phyloP scores from a whole-genome alignment of 2,888 invertebrate genomes.

The Hemithea aestivaria region DNA sequence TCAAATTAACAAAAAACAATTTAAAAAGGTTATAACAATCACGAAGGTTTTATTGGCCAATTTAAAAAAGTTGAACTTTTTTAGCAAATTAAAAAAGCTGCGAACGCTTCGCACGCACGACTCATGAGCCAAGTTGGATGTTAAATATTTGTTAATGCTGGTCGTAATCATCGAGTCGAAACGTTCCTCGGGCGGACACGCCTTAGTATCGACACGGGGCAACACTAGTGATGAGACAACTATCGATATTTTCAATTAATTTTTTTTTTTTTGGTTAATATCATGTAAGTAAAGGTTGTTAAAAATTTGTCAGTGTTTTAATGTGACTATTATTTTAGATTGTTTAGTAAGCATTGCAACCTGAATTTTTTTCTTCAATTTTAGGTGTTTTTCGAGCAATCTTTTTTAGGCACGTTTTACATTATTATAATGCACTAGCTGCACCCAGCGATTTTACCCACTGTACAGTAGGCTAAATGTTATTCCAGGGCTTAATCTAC shows the following conservation, averaged over 20 bases:
- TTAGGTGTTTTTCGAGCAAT: no score
- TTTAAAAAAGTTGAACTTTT: constrained; percentile 1
- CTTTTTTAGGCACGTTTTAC: no score
- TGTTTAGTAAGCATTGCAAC: no score
- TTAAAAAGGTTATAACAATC: constrained; percentile 10
- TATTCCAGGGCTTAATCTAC: no score
- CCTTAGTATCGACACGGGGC: constrained; percentile 38
- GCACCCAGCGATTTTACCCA: no score
- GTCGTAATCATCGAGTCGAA: constrained; percentile 40
- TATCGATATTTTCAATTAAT: constrained; percentile 1
- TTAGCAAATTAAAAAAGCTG: constrained; percentile 22
- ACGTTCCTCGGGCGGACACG: constrained; percentile 38
- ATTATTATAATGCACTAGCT: no score
- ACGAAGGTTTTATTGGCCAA: constrained; percentile 23
- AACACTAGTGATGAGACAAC: constrained; percentile 13
- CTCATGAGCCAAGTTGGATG: constrained; percentile 31
- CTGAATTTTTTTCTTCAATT: no score
- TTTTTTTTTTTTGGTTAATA: constrained; percentile 1
- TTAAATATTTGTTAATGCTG: constrained; percentile 69
- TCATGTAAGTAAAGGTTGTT: no score
- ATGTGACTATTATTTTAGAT: no score
- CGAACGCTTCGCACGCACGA: constrained; percentile 33
- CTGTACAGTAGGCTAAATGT: no score
- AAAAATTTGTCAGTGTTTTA: no score
- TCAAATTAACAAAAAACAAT: constrained; percentile 16